Evolutionary conservation across 2,113 vertebrate species (phyloP), one percentile per base, ranked within the genome.

Genomic region (Calyptommatus sinebrachiatus): DNA sequence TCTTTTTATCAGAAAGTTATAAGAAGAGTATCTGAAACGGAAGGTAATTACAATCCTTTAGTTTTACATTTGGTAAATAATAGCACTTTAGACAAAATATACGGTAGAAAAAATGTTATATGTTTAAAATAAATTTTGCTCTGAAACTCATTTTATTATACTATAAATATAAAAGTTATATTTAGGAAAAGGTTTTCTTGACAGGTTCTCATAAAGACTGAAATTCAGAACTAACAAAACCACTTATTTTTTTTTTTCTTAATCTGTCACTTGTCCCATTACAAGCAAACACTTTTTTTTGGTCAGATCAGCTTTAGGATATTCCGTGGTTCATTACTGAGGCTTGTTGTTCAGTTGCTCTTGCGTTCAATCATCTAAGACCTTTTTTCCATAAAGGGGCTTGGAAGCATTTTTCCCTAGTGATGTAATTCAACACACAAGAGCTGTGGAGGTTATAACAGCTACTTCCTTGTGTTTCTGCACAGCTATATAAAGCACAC

Each of bases 371-470:
- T 91, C 85, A 85, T 90, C 89, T 84, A 88, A 91, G 91, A 79
- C 89, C 92, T 93, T 88, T 92, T 94, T 93, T 93, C 90, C 91
- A 92, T 93, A 92, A 91, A 93, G 90, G 89, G 92, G 79, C 90
- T 90, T 91, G 90, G 92, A 92, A 91, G 90, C 91, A 92, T 91
- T 92, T 89, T 91, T 91, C 90, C 87, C 89, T 73, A 90, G 93
- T 93, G 92, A 93, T 92, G 92, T 94, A 93, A 94, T 93, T 92
- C 93, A 92, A 90, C 90, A 90, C 91, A 89, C 89, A 82, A n/a
- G 91, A 88, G 90, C 90, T 86, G 88, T 88, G 89, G 90, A 90
- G 86, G 87, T 89, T 91, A 1, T 91, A 93, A 93, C 92, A 93
- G 92, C 90, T 91, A 88, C 88, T 89, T 92, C 93, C 92, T 93